These are phyloP conservation scores for Lycopodina hypogea DNA, from an alignment of 37 sponge, comb jelly and placozoan species.

Conservation along the genomic window DNA sequence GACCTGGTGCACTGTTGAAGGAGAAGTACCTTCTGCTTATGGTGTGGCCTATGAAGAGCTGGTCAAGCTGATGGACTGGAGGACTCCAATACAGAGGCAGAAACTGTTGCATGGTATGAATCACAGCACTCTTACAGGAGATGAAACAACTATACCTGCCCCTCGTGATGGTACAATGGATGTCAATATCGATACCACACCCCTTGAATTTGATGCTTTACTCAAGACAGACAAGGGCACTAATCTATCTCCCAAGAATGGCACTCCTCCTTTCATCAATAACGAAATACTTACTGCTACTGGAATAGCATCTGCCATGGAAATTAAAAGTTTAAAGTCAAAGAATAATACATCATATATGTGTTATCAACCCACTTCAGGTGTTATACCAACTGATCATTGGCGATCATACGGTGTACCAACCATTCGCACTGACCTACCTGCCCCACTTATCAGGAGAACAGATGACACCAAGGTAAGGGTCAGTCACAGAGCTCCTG, in stretches of 20 bases:
- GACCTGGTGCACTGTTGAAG: conserved; percentile 60
- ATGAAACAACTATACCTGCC: too few relatives aligned
- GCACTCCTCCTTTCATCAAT: too few relatives aligned
- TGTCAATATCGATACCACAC: too few relatives aligned
- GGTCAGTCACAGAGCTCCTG: neutral
- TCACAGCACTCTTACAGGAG: neutral
- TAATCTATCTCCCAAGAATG: too few relatives aligned
- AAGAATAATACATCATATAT: conserved; percentile 79
- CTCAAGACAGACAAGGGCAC: too few relatives aligned
- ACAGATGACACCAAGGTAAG: conserved; percentile 81
- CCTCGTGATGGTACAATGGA: too few relatives aligned
- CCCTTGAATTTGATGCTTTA: too few relatives aligned
- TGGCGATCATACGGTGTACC: conserved; percentile 84
- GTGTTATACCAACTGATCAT: conserved; percentile 50
- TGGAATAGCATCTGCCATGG: too few relatives aligned
- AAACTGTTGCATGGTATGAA: neutral
- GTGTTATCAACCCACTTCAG: conserved; percentile 73
- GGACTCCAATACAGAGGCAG: conserved; percentile 32
- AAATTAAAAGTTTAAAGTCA: neutral
- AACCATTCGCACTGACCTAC: conserved; percentile 87
- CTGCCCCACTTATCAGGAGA: conserved; percentile 87
- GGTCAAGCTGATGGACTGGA: conserved; percentile 87
- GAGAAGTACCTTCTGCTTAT: conserved; percentile 8
- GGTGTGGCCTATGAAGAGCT: conserved; percentile 50
- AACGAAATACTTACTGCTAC: too few relatives aligned